Percentiles rank a stretch among this genome's conserved stretches.
Conservation (phyloP, 2,797 vertebrate species). For the Diplodus sargus region DNA sequence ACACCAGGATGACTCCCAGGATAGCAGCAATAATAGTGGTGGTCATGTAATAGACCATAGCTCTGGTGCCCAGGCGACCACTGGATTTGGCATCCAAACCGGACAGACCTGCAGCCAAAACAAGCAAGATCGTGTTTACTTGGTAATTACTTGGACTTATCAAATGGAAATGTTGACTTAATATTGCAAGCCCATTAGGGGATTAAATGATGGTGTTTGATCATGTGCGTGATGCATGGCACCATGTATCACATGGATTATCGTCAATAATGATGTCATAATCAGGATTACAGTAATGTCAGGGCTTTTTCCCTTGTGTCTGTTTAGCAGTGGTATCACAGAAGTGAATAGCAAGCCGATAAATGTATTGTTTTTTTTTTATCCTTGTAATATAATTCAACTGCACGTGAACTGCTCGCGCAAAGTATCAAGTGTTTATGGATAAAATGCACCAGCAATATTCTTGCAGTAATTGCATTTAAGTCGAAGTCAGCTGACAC, state of each 20-base stretch:
- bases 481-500: too few relatives aligned
- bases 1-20: slow-evolving; percentile 96
- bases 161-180: slow-evolving; percentile 43
- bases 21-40: slow-evolving; percentile 98
- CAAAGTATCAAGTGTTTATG: too few relatives aligned
- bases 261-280: slow-evolving; percentile 9
- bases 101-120: slow-evolving; percentile 88
- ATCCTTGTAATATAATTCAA: neutral
- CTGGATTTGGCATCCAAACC: slow-evolving; percentile 98
- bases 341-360: neutral
- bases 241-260: neutral
- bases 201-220: slow-evolving; percentile 13
- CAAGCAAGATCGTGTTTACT: slow-evolving; percentile 44
- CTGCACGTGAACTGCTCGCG: neutral
- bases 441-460: neutral
- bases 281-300: neutral
- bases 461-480: neutral
- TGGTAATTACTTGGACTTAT: slow-evolving; percentile 29
- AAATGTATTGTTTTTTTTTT: neutral
- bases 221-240: slow-evolving; percentile 6
- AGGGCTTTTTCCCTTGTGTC: neutral
- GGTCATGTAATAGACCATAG: slow-evolving; percentile 98
- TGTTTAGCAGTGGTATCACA: neutral
- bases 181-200: slow-evolving; percentile 2
- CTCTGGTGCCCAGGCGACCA: slow-evolving; percentile 95